Percentiles rank a stretch among this genome's conserved stretches.
These are phyloP conservation scores for Leuctra nigra DNA, from an alignment of 2,888 invertebrate genomes.

Conservation along the genomic window DNA sequence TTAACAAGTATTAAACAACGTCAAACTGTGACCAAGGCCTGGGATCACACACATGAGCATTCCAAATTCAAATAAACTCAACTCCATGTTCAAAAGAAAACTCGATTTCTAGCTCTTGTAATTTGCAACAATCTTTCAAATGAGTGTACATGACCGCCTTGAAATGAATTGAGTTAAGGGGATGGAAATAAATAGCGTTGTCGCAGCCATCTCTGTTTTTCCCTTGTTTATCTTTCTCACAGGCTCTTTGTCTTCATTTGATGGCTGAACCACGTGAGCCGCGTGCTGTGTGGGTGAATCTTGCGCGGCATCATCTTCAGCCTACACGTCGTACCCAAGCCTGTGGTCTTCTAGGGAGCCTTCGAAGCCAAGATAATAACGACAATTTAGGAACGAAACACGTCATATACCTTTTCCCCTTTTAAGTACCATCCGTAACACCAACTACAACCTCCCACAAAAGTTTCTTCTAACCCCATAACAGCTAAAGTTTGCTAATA, in stretches of 20 bases:
- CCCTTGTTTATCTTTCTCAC: constrained; percentile 15
- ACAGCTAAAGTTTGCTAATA: constrained; percentile 15
- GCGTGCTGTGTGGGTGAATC: too few relatives aligned
- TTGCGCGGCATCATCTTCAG: too few relatives aligned
- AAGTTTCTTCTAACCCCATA: constrained; percentile 12
- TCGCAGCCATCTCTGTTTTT: constrained; percentile 5
- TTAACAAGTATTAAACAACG: too few relatives aligned
- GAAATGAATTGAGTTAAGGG: neutral
- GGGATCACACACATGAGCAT: too few relatives aligned
- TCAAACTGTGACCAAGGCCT: too few relatives aligned
- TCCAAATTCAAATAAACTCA: too few relatives aligned
- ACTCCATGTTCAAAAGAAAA: too few relatives aligned
- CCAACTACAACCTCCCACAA: constrained; percentile 8
- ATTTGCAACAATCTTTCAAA: too few relatives aligned
- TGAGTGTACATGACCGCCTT: too few relatives aligned
- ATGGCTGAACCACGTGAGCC: constrained; percentile 3
- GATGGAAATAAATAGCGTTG: constrained; percentile 1
- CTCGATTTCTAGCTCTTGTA: too few relatives aligned
- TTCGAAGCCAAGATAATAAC: constrained; percentile 4
- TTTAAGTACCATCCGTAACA: constrained; percentile 15
- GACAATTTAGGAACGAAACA: constrained; percentile 19
- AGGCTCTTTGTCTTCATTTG: constrained; percentile 16
- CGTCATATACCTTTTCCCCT: constrained; percentile 17
- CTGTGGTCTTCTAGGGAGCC: too few relatives aligned
- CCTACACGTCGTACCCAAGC: too few relatives aligned